Percentiles rank a stretch among this genome's conserved stretches.
Conservation (phyloP, 2,113 vertebrate species). For the Tenrec ecaudatus region DNA sequence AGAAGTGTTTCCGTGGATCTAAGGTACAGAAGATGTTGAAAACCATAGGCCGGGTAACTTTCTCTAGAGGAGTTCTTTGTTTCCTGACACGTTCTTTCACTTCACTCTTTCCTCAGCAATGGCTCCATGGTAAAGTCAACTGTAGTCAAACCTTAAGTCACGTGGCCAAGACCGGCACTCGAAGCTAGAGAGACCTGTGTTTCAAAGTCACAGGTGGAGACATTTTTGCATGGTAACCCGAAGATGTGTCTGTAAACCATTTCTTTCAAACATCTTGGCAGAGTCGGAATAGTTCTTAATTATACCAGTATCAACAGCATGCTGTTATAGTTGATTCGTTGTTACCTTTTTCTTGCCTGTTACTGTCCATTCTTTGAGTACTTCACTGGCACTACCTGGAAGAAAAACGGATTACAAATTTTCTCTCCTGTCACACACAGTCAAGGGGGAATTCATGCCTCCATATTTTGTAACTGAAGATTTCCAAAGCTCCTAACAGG, state of each 20-base stretch:
- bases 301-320: conserved; percentile 8
- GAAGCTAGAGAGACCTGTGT: no score
- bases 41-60: background rate
- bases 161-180: background rate
- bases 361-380: conserved; percentile 97
- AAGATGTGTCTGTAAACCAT: conserved; percentile 37
- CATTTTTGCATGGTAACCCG: conserved; percentile 23
- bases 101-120: background rate
- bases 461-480: background rate
- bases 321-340: conserved; percentile 45
- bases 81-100: background rate
- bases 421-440: background rate
- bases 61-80: conserved; percentile 8
- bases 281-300: background rate
- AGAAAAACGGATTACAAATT: conserved; percentile 21
- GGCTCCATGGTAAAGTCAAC: background rate
- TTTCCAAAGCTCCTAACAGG: conserved; percentile 32
- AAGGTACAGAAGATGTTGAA: background rate
- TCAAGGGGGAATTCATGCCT: background rate
- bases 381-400: conserved; percentile 94
- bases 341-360: conserved; percentile 97
- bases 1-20: no score
- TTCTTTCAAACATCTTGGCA: conserved; percentile 48
- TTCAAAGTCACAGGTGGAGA: background rate
- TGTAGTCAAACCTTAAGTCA: conserved; percentile 28